phyloP scores from a whole-genome alignment of 35 echinoderm and acorn worm species.

The Amphiura filiformis region DNA sequence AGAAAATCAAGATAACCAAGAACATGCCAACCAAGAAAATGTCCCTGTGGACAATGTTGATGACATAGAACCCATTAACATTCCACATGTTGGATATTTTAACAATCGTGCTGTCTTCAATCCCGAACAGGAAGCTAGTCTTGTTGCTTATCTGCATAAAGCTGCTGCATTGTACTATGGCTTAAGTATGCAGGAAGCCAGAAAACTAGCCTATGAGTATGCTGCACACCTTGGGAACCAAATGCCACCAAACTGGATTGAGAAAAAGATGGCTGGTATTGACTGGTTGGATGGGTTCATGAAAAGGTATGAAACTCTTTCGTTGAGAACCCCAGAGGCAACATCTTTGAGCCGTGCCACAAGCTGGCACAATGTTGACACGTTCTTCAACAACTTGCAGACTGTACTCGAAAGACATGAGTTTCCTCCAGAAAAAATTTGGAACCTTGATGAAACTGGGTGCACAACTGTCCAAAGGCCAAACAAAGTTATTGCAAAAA shows the following conservation, averaged over 20 bases:
- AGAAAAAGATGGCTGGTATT: neutral
- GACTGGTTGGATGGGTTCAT: neutral
- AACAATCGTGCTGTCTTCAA: neutral
- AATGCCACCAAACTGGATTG: neutral
- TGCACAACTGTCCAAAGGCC: no score
- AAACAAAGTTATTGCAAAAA: no score
- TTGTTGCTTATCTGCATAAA: neutral
- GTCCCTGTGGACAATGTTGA: neutral
- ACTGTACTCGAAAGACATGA: neutral
- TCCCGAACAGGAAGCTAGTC: neutral
- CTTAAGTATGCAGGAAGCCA: neutral
- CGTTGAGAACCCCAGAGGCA: neutral
- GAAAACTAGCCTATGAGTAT: neutral
- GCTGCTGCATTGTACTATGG: neutral
- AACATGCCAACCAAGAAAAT: neutral
- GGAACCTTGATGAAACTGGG: no score
- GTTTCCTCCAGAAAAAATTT: no score
- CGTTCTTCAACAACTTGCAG: neutral
- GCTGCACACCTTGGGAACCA: neutral
- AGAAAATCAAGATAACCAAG: neutral
- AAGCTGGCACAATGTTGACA: neutral
- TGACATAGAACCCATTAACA: neutral
- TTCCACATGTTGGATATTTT: neutral
- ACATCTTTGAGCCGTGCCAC: slow-evolving; percentile 2
- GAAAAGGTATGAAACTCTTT: neutral